A percentile compares a stretch with the other conserved stretches of the same genome.
Conservation (phyloP, 2,113 vertebrate species). For the Piprites chloris region DNA sequence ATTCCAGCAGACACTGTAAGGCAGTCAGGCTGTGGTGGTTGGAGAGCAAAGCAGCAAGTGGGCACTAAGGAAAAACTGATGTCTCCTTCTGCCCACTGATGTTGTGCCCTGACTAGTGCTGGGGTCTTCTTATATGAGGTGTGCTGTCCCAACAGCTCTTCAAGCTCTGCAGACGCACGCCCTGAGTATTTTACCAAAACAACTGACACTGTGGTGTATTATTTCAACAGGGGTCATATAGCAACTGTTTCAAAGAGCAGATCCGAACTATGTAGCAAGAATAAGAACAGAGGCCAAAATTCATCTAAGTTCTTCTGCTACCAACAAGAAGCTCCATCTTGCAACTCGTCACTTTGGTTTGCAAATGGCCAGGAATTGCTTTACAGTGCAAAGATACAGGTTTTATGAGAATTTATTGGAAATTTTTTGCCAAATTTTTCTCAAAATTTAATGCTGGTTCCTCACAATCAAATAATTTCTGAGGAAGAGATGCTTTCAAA, state of each 20-base stretch:
- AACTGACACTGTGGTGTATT: rapidly evolving
- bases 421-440: not conserved
- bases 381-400: not conserved
- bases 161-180: not conserved
- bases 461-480: not conserved
- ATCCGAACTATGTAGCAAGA: not conserved
- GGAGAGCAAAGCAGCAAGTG: not conserved
- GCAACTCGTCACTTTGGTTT: not conserved
- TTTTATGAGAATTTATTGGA: not conserved
- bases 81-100: not conserved
- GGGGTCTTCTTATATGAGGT: not conserved
- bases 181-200: not conserved
- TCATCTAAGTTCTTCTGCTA: not conserved
- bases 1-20: not conserved
- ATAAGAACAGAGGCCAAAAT: not conserved
- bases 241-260: not conserved
- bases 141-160: not conserved
- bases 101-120: not conserved
- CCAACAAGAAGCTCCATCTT: not conserved
- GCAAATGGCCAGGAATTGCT: not conserved
- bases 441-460: not conserved
- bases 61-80: not conserved
- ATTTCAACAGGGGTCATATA: rapidly evolving
- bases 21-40: not conserved
- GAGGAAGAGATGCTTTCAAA: not conserved